These are phyloP conservation scores for Aphelocoma californica DNA, from an alignment of 2,797 vertebrate genomes.

Conservation along the genomic window DNA sequence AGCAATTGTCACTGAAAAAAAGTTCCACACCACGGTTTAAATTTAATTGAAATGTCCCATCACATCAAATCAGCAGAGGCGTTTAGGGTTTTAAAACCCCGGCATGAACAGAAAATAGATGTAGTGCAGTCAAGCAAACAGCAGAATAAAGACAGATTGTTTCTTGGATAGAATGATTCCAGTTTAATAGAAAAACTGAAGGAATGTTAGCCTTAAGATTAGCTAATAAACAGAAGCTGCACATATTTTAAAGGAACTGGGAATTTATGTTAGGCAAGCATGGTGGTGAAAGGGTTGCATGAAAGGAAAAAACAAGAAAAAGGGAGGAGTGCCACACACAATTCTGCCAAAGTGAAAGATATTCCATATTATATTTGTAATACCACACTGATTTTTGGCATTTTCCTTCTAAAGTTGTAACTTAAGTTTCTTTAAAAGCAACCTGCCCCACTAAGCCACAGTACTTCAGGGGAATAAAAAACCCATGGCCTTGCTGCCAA, in stretches of 20 bases:
- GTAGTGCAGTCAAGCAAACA: background rate
- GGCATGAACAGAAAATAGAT: background rate
- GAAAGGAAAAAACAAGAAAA: background rate
- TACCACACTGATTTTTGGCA: background rate
- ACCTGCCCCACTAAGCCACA: background rate
- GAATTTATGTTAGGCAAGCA: background rate
- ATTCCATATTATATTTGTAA: background rate
- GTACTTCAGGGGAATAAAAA: background rate
- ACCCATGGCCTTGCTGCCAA: background rate
- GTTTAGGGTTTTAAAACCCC: background rate
- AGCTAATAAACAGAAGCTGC: background rate
- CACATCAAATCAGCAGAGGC: background rate
- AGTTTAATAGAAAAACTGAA: background rate
- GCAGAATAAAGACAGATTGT: background rate
- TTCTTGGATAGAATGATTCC: background rate
- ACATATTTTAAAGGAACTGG: background rate
- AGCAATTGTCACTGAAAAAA: slow-evolving; percentile 90
- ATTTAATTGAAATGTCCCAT: background rate
- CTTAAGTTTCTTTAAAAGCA: background rate
- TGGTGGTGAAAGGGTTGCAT: background rate
- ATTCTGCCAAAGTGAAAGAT: background rate
- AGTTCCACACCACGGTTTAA: background rate
- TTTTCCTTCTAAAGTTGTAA: background rate
- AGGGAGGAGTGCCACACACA: background rate
- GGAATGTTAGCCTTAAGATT: background rate